Evolutionary conservation across 2,797 vertebrate species (phyloP).

Genomic region (Pyrocephalus nanus): DNA sequence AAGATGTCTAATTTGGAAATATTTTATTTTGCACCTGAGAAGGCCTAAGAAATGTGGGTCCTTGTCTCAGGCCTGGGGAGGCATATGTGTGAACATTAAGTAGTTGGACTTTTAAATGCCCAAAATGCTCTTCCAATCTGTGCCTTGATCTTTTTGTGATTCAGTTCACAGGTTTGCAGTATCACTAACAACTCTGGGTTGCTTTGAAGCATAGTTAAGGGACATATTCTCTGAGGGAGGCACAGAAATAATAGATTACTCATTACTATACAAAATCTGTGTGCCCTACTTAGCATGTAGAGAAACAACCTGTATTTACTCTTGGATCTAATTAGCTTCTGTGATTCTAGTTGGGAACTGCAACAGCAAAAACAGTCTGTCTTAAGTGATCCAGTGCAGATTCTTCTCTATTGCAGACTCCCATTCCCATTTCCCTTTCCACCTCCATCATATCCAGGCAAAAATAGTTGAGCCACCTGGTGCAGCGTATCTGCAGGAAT

Average conservation of each 20-base stretch:
- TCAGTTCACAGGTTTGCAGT: not conserved
- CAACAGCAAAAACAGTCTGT: not conserved
- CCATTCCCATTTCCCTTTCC: not conserved
- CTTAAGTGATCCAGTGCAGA: not conserved
- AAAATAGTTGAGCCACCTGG: constrained; percentile 1
- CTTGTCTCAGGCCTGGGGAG: not conserved
- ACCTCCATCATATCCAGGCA: not conserved
- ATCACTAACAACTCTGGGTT: not conserved
- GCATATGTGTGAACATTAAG: not conserved
- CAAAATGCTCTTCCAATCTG: not conserved
- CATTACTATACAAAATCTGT: not conserved
- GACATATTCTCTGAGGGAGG: not conserved
- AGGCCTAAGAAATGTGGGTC: not conserved
- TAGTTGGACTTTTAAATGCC: not conserved
- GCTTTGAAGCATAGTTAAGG: not conserved
- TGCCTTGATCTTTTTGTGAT: not conserved
- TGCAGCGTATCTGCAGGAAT: constrained; percentile 16
- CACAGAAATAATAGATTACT: not conserved
- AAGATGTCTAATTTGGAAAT: not conserved
- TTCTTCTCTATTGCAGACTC: not conserved
- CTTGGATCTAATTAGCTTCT: not conserved
- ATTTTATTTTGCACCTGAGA: not conserved
- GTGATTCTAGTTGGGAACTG: not conserved
- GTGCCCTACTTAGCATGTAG: not conserved
- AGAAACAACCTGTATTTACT: not conserved